Conservation (phyloP, 2,888 invertebrate genomes). For the Antheraea assamensis region DNA sequence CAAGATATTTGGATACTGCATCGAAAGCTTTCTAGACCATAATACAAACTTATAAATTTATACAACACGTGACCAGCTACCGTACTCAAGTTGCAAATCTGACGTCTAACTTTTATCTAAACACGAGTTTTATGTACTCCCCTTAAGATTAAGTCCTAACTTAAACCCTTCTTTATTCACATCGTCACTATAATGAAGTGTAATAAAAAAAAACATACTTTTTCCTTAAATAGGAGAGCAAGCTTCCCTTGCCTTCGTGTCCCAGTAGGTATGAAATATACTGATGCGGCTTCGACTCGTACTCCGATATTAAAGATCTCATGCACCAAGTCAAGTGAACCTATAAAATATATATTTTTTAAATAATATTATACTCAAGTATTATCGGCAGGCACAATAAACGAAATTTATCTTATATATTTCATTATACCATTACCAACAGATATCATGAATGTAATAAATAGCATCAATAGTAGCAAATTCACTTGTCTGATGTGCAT, state of each 20-base stretch:
- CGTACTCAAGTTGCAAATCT: too few species aligned
- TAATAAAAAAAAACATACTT: constrained; percentile 76
- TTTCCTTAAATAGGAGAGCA: constrained; percentile 89
- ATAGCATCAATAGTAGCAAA: neutral
- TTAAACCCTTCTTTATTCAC: too few species aligned
- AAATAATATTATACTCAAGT: too few species aligned
- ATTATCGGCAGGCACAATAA: too few species aligned
- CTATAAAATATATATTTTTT: constrained; percentile 41
- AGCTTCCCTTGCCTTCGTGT: constrained; percentile 92
- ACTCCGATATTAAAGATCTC: constrained; percentile 79
- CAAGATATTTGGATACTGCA: too few species aligned
- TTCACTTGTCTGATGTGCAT: neutral
- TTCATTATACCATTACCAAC: neutral
- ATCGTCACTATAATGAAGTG: too few species aligned
- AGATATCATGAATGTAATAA: neutral
- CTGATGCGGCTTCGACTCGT: constrained; percentile 88
- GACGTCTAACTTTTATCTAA: too few species aligned
- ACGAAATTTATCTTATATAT: neutral
- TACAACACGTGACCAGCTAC: too few species aligned
- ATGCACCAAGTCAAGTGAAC: constrained; percentile 75
- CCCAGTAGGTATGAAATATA: constrained; percentile 91
- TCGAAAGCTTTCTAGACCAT: too few species aligned
- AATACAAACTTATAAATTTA: too few species aligned
- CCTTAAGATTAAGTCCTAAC: too few species aligned
- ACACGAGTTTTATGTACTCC: too few species aligned